A percentile compares a stretch with the other conserved stretches of the same genome.
Conservation (phyloP, 1,140 invertebrate genomes). For the Cydia splendana region DNA sequence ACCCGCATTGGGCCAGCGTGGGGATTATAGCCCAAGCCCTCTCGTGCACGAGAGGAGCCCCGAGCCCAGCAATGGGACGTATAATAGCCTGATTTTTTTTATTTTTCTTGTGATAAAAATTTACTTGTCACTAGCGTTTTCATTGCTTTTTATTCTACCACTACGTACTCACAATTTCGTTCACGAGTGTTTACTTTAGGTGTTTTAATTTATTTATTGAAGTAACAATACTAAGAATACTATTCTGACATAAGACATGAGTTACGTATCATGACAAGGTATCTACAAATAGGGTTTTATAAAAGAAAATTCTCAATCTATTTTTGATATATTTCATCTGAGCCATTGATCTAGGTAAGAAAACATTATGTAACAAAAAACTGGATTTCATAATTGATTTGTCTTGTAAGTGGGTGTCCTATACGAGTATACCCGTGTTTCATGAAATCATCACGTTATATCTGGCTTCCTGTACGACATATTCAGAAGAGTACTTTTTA, state of each 20-base stretch:
- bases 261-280: not conserved
- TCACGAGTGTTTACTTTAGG: no score
- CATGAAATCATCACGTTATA: not conserved
- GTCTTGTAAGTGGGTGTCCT: not conserved
- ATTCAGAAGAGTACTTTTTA: not conserved
- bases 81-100: no score
- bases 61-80: no score
- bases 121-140: no score
- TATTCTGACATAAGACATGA: no score
- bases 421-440: not conserved
- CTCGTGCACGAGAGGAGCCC: no score
- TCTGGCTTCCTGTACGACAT: not conserved
- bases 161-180: no score
- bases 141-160: no score
- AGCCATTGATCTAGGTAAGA: not conserved
- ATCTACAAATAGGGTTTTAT: not conserved
- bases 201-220: not conserved
- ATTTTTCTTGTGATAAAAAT: no score
- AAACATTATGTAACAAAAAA: not conserved
- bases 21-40: no score
- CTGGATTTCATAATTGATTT: constrained; percentile 12
- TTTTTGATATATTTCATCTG: not conserved
- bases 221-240: not conserved
- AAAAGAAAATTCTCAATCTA: not conserved
- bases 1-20: no score